Evolutionary conservation across 2,888 invertebrate genomes (phyloP).

Genomic region (Cremastinae sp.): DNA sequence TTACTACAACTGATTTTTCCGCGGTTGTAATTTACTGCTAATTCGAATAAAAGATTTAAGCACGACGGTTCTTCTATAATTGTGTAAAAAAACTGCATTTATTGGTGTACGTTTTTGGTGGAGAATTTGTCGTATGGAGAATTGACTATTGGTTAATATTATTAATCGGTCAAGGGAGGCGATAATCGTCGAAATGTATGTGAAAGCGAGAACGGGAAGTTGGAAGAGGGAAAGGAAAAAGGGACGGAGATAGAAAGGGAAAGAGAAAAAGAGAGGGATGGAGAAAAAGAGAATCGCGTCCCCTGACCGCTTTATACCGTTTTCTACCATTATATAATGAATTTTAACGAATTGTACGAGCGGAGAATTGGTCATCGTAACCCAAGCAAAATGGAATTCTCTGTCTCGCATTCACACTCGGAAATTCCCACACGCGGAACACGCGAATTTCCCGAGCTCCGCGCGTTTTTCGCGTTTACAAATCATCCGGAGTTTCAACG

Average conservation of each 20-base stretch:
- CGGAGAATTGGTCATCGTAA: not conserved
- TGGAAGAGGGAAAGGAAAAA: too few relatives aligned
- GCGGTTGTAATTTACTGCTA: too few relatives aligned
- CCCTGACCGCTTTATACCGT: constrained; percentile 27
- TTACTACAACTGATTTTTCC: too few relatives aligned
- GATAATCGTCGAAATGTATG: constrained; percentile 53
- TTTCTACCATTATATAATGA: constrained; percentile 64
- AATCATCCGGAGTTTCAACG: constrained; percentile 31
- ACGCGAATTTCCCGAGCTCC: constrained; percentile 44
- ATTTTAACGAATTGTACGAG: constrained; percentile 67
- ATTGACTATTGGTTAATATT: constrained; percentile 61
- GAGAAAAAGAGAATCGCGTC: too few relatives aligned
- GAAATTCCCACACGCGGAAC: constrained; percentile 50
- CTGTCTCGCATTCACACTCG: constrained; percentile 47
- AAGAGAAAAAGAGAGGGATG: too few relatives aligned
- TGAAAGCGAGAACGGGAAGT: constrained; percentile 67
- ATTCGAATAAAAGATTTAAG: too few relatives aligned
- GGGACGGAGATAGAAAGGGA: too few relatives aligned
- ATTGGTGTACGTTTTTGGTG: too few relatives aligned
- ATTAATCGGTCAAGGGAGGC: constrained; percentile 65
- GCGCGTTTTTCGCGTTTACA: constrained; percentile 47
- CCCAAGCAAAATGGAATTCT: constrained; percentile 24
- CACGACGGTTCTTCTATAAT: too few relatives aligned
- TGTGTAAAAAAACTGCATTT: too few relatives aligned
- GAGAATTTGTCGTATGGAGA: constrained; percentile 28